phyloP scores from a whole-genome alignment of 1,140 invertebrate genomes.

The Conus ventricosus region DNA sequence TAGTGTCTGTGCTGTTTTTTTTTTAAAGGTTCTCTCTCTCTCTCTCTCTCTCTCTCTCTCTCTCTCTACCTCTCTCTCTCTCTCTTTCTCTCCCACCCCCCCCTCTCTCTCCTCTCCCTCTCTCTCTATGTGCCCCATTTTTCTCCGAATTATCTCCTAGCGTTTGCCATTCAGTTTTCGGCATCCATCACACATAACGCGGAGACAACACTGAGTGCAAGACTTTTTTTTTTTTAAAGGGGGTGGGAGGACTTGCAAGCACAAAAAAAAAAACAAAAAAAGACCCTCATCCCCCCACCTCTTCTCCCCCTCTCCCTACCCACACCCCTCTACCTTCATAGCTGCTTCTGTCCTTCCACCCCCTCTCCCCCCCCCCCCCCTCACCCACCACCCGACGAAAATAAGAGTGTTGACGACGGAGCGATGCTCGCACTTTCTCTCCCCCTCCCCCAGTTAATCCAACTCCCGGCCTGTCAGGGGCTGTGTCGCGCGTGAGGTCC shows the following conservation, averaged over 20 bases:
- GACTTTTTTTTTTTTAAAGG: too few relatives aligned
- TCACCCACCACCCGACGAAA: neutral
- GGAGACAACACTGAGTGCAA: too few relatives aligned
- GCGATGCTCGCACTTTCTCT: too few relatives aligned
- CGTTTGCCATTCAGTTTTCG: neutral
- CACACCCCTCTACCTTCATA: too few relatives aligned
- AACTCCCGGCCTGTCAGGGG: too few relatives aligned
- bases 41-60: neutral
- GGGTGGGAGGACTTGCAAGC: too few relatives aligned
- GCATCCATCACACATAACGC: neutral
- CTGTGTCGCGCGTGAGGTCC: conserved; percentile 2
- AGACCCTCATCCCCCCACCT: neutral
- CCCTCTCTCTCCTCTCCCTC: neutral
- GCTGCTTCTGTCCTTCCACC: neutral
- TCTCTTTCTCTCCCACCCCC: neutral
- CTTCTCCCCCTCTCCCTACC: neutral
- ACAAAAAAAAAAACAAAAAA: too few relatives aligned
- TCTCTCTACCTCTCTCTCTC: neutral
- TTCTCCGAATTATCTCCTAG: neutral
- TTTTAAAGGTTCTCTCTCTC: too few relatives aligned
- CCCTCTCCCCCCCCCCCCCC: neutral
- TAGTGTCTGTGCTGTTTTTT: too few relatives aligned
- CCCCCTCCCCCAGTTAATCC: too few relatives aligned
- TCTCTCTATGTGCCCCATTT: neutral
- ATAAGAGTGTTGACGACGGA: too few relatives aligned